Evolutionary conservation across 1,140 invertebrate species (phyloP).

Genomic region (Hyphantria cunea): DNA sequence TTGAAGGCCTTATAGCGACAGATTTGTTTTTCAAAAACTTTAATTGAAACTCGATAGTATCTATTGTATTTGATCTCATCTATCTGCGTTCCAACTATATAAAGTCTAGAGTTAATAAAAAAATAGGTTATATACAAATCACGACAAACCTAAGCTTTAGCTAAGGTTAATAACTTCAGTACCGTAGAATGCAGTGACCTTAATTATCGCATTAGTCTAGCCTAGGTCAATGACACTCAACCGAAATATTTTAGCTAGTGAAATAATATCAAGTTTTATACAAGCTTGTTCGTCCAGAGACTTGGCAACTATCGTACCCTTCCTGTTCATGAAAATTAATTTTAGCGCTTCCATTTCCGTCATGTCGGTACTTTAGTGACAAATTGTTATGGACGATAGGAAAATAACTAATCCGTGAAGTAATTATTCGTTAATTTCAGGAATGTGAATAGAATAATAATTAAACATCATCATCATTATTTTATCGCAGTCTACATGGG

Average conservation of each 20-base stretch:
- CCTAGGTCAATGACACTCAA: constrained; percentile 19
- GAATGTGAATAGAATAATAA: neutral
- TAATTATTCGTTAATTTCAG: neutral
- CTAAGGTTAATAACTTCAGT: no score
- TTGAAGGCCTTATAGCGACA: no score
- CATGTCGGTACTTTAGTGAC: neutral
- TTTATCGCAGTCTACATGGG: no score
- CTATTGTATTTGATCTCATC: no score
- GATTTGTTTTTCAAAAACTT: no score
- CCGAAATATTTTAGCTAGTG: constrained; percentile 6
- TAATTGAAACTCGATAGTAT: no score
- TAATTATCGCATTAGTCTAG: constrained; percentile 4
- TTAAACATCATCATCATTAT: no score
- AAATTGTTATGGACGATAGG: neutral
- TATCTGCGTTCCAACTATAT: no score
- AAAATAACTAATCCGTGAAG: neutral
- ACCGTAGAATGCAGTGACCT: neutral
- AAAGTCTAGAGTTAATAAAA: no score
- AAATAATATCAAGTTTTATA: constrained; percentile 16
- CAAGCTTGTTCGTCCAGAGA: neutral
- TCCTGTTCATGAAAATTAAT: constrained; percentile 1
- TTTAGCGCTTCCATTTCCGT: neutral
- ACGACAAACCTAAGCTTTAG: no score
- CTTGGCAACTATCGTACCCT: constrained; percentile 10
- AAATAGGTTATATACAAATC: no score